These are phyloP conservation scores for Aphrophora alni DNA, from an alignment of 2,888 invertebrate species.

Conservation along the genomic window DNA sequence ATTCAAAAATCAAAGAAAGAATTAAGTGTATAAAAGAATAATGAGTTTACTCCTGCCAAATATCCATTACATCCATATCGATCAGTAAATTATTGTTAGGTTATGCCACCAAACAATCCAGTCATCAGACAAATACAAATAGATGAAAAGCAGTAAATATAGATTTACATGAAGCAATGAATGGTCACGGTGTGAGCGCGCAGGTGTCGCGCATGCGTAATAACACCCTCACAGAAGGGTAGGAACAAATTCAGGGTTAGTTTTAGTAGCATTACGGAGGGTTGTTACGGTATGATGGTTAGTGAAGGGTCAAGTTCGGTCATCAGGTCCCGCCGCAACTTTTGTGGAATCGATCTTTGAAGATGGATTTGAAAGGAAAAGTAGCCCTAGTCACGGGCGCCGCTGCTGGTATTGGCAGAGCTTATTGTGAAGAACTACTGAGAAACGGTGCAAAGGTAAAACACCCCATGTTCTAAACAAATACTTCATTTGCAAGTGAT, in stretches of 20 bases:
- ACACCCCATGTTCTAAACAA: neutral
- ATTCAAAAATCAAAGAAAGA: too few relatives aligned
- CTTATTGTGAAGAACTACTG: constrained; percentile 74
- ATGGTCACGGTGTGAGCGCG: neutral
- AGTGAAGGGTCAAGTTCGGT: neutral
- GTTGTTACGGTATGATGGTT: neutral
- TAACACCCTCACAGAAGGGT: neutral
- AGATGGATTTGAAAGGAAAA: constrained; percentile 76
- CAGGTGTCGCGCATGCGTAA: neutral
- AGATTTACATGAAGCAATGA: neutral
- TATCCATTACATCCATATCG: too few relatives aligned
- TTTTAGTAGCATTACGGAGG: neutral
- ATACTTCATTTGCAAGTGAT: too few relatives aligned
- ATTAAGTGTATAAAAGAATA: too few relatives aligned
- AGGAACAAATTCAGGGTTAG: neutral
- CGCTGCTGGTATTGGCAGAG: constrained; percentile 74
- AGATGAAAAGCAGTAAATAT: neutral
- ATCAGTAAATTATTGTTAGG: neutral
- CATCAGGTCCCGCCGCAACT: neutral
- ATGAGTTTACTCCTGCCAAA: too few relatives aligned
- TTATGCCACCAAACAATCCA: neutral
- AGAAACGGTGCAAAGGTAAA: constrained; percentile 76
- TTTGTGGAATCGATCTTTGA: neutral
- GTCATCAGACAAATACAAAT: neutral
- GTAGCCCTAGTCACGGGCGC: constrained; percentile 77